phyloP scores from a whole-genome alignment of 2,113 vertebrate genomes.

The Ochotona curzoniae region DNA sequence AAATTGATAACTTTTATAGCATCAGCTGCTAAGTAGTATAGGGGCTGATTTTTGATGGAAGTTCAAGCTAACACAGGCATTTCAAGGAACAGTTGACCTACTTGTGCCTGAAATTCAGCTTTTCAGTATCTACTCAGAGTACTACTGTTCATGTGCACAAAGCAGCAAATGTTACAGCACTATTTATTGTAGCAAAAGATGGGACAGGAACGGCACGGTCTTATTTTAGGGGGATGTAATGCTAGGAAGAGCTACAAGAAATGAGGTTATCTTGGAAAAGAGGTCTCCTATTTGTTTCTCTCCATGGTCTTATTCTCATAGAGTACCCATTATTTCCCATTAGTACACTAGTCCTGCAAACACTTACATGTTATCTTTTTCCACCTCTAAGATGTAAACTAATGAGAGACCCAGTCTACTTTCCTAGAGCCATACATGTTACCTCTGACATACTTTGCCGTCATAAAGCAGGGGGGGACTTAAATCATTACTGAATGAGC shows the following conservation, averaged over 20 bases:
- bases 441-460: not conserved
- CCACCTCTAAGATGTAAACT: not conserved
- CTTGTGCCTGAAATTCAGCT: not conserved
- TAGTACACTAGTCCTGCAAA: not conserved
- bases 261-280: not conserved
- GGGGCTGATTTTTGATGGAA: not conserved
- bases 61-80: not conserved
- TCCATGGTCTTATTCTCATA: not conserved
- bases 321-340: not conserved
- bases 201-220: not conserved
- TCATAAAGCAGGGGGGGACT: not conserved
- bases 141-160: not conserved
- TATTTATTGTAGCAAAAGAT: not conserved
- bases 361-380: not conserved
- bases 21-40: not conserved
- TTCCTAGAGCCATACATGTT: not conserved
- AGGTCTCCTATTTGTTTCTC: not conserved
- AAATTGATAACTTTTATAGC: slow-evolving; percentile 9
- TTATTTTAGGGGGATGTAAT: not conserved
- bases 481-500: not conserved
- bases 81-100: not conserved
- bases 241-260: not conserved
- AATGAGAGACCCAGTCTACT: not conserved
- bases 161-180: not conserved
- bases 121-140: not conserved